Percentiles rank a stretch among this genome's conserved stretches.
Evolutionary conservation across 2,113 vertebrate genomes (phyloP).

Genomic region (Coryphaenoides rupestris): DNA sequence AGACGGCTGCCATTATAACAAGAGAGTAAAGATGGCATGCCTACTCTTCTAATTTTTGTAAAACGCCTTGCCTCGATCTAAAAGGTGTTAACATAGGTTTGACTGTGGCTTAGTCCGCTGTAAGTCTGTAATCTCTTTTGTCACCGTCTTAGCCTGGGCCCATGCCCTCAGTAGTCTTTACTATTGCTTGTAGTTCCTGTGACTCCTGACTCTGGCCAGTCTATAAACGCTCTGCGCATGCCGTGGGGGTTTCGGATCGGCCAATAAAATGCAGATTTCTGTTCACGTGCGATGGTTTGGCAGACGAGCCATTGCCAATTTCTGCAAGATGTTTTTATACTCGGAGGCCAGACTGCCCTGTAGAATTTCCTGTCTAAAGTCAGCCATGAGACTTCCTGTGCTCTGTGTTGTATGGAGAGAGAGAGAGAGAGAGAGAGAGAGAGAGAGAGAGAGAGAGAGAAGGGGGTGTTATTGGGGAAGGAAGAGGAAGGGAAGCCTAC

Average conservation of each 20-base stretch:
- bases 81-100: conserved; percentile 44
- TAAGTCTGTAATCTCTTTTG: conserved; percentile 64
- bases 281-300: conserved; percentile 5
- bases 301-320: neutral
- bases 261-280: neutral
- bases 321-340: conserved; percentile 40
- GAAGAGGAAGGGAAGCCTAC: conserved; percentile 55
- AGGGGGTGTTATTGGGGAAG: conserved; percentile 46
- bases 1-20: too few species aligned
- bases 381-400: conserved; percentile 67
- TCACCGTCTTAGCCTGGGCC: conserved; percentile 47
- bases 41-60: too few species aligned
- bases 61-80: conserved; percentile 20
- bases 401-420: conserved; percentile 54
- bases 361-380: conserved; percentile 68
- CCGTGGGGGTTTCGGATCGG: neutral
- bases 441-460: conserved; percentile 46
- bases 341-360: conserved; percentile 55
- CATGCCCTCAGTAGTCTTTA: conserved; percentile 17
- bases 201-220: neutral
- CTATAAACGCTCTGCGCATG: conserved; percentile 3
- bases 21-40: too few species aligned
- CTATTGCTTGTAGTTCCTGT: neutral
- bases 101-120: conserved; percentile 43
- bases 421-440: conserved; percentile 54